Evolutionary conservation across 2,113 vertebrate species (phyloP), one percentile per base, ranked within the genome.

Genomic region (Chloropsis hardwickii): DNA sequence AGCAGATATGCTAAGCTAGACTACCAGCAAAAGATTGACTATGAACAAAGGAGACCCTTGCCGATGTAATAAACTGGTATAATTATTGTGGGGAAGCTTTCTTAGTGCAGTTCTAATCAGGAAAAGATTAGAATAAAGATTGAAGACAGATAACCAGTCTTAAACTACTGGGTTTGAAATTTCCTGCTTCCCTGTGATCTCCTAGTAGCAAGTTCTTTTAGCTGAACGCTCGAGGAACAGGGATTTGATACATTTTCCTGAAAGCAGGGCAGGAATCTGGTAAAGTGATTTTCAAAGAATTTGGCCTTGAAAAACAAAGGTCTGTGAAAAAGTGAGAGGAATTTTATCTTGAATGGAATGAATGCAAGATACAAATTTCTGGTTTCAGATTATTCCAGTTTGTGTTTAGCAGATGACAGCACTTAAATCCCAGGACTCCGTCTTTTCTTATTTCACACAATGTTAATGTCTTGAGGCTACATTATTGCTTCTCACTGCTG

Each of bases 231-330:
- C n/a, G 82, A 86, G 91, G 65, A 79, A 71, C 5, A 42, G 37
- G 12, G 39, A 77, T 67, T 92, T 92, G 89, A 91, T 90, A 90
- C 5, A 5, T 77, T 94, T 96, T 96, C 94, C 87, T 97, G 90
- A 88, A 83, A 96, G 80, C 40, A 91, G 40, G 79, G 12, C 19
- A 40, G 71, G 51, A 74, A 74, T 88, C 48, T 77, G 61, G 51
- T 92, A 74, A 96, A 94, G 72, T 54, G 50, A 79, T 97, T 96
- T 92, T 93, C 83, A 79, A 87, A 92, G 39, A 67, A 48, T 53
- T 86, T 87, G 62, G 86, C 89, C 83, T 70, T 74, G 57, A 10
- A 28, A 95, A 94, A 92, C 13, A 40, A 73, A 86, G 56, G 65
- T 89, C 77, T 82, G 67, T 93, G 82, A 92, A 94, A 84, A 96